These are phyloP conservation scores for Xanthia icteritia DNA, from an alignment of 2,888 invertebrate genomes.

Conservation along the genomic window DNA sequence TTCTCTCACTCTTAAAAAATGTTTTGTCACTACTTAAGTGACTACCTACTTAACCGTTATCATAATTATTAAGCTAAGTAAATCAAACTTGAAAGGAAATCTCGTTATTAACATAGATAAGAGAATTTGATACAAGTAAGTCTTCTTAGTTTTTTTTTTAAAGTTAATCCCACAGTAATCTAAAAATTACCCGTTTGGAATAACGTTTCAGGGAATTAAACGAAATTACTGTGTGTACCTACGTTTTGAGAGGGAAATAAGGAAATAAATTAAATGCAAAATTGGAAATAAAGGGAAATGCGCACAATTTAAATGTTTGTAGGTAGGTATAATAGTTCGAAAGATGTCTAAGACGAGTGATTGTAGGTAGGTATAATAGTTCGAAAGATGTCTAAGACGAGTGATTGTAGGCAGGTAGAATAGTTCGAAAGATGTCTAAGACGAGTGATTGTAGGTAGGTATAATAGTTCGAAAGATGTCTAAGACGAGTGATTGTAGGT, in stretches of 20 bases:
- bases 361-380: background rate
- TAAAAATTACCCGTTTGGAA: background rate
- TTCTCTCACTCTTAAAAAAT: background rate
- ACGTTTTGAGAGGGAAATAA: background rate
- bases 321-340: background rate
- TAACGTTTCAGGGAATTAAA: background rate
- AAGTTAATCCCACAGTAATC: background rate
- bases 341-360: too few species aligned
- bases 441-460: too few species aligned
- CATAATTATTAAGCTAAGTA: background rate
- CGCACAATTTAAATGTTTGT: background rate
- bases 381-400: too few species aligned
- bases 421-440: too few species aligned
- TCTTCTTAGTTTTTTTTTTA: background rate
- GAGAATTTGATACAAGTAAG: background rate
- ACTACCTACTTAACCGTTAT: too few species aligned
- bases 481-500: too few species aligned
- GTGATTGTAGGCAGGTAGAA: too few species aligned
- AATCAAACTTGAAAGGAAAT: background rate
- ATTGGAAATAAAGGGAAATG: background rate
- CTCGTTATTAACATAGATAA: background rate
- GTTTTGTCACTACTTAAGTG: too few species aligned
- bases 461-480: too few species aligned
- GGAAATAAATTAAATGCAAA: background rate
- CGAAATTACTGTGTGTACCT: background rate